Base-by-base conservation (phyloP, 2,113 vertebrate genomes). In the Poeciliopsis turrubarensis region DNA sequence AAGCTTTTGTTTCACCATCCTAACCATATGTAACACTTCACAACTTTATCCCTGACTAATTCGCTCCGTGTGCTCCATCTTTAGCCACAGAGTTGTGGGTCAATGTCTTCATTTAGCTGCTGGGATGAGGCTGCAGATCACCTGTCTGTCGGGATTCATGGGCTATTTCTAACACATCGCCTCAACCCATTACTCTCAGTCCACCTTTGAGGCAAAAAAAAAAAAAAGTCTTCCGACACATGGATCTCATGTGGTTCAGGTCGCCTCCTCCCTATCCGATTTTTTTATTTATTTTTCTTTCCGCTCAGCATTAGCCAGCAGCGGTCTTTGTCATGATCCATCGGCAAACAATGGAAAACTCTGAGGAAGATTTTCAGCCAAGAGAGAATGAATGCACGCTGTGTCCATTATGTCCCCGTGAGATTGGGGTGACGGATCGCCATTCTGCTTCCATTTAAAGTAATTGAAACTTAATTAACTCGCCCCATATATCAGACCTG, bases 111-210 rank as follows among this genome's bases (percentile, higher is more conserved):
- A 60, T 79, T 83, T 79, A 85, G 82, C 64, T 65, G 60, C 60
- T 44, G 57, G 44, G 71, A 74, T 65, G 76, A 79, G 65, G 57
- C 63, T 54, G 78, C 41, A 81, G 77, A 78, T 87, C 63, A 91
- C 85, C 78, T 79, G 79, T 83, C 85, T 63, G 75, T 30, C 78
- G 79, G 82, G 86, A 91, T 83, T 89, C 74, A 68, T 68, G 66
- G 47, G 78, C 57, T 85, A 74, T 62, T 65, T 83, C 71, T 76
- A 61, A 31, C 37, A 25, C 62, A 62, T 1, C 11, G 65, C 31
- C 74, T 44, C 0, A 76, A 32, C 61, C 63, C 51, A 57, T 64
- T 34, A 19, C 65, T 54, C 73, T 80, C 82, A 84, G 44, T 65
- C 69, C 61, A 15, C 15, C 29, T 37, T 65, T 25, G 4, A 27